These are phyloP conservation scores for Pseudolaguvia tuberculata DNA, from an alignment of 2,113 vertebrate genomes.

Conservation along the genomic window DNA sequence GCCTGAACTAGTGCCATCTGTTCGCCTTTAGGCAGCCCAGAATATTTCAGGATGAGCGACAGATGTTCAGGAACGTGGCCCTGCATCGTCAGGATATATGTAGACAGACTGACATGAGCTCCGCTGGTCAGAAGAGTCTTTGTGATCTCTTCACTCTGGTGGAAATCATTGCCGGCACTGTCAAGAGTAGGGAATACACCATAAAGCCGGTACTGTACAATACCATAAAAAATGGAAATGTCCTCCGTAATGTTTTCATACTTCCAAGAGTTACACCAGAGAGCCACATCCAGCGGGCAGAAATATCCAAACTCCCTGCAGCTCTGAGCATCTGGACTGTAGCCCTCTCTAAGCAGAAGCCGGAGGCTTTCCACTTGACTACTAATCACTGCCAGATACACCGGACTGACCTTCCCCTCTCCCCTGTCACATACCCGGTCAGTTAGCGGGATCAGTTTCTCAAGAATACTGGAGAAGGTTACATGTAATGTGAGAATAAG, in stretches of 20 bases:
- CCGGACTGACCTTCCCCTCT: slow-evolving; percentile 79
- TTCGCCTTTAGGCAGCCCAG: slow-evolving; percentile 44
- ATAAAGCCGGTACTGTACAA: neutral
- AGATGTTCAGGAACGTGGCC: slow-evolving; percentile 53
- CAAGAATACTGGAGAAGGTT: slow-evolving; percentile 62
- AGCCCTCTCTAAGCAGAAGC: slow-evolving; percentile 73
- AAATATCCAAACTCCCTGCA: slow-evolving; percentile 56
- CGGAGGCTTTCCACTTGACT: slow-evolving; percentile 65
- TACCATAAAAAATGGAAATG: neutral
- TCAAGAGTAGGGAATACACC: neutral
- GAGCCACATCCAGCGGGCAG: slow-evolving; percentile 47
- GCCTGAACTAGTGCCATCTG: slow-evolving; percentile 53
- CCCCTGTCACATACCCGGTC: slow-evolving; percentile 69
- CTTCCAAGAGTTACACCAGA: slow-evolving; percentile 40
- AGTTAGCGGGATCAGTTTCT: slow-evolving; percentile 70
- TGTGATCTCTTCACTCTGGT: slow-evolving; percentile 44
- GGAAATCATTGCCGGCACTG: slow-evolving; percentile 29
- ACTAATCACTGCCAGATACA: slow-evolving; percentile 81
- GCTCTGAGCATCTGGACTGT: slow-evolving; percentile 82
- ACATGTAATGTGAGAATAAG: neutral
- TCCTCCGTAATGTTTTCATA: slow-evolving; percentile 24
- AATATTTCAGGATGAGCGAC: slow-evolving; percentile 58
- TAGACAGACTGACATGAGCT: slow-evolving; percentile 48
- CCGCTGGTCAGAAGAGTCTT: slow-evolving; percentile 60
- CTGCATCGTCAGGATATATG: slow-evolving; percentile 44